Percentiles rank a stretch among this genome's conserved stretches.
These are phyloP conservation scores for Hirtodrosophila alboralis DNA, from an alignment of 2,888 invertebrate genomes.

Conservation along the genomic window DNA sequence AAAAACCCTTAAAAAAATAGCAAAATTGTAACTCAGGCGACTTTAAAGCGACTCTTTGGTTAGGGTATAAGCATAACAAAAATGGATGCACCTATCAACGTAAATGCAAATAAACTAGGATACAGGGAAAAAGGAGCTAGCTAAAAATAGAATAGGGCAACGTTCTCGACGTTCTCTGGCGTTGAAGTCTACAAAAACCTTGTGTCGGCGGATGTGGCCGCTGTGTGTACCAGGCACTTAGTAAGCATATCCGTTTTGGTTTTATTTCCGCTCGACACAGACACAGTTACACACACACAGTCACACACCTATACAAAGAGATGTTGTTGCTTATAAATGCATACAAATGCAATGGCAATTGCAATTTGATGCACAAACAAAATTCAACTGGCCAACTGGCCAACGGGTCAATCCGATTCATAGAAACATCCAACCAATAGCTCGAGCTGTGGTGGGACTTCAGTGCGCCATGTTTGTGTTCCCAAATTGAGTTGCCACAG, in stretches of 20 bases:
- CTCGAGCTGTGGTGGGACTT: slow-evolving; percentile 11
- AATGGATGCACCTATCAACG: slow-evolving; percentile 41
- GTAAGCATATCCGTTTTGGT: slow-evolving; percentile 77
- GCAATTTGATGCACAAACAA: slow-evolving; percentile 77
- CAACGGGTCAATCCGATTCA: slow-evolving; percentile 41
- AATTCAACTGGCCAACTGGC: slow-evolving; percentile 46
- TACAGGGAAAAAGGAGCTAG: slow-evolving; percentile 4
- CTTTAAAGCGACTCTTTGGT: not conserved
- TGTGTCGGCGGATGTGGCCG: slow-evolving; percentile 63
- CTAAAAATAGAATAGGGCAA: slow-evolving; percentile 6
- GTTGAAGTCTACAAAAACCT: slow-evolving; percentile 46
- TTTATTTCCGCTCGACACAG: slow-evolving; percentile 71
- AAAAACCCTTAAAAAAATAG: too few species aligned
- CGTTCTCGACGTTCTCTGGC: slow-evolving; percentile 26
- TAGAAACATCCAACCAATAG: slow-evolving; percentile 7
- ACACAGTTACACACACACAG: too few species aligned
- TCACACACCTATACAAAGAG: slow-evolving; percentile 31
- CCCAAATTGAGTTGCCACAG: slow-evolving; percentile 54
- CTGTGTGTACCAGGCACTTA: slow-evolving; percentile 68
- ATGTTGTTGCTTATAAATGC: slow-evolving; percentile 14
- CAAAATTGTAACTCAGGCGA: too few species aligned
- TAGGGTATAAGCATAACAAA: slow-evolving; percentile 35
- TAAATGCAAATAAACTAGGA: slow-evolving; percentile 44
- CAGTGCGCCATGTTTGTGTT: slow-evolving; percentile 44
- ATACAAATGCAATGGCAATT: slow-evolving; percentile 66